Evolutionary conservation across 2,797 vertebrate genomes (phyloP), one percentile per base, ranked within the genome.

Genomic region (Pipistrellus kuhlii): DNA sequence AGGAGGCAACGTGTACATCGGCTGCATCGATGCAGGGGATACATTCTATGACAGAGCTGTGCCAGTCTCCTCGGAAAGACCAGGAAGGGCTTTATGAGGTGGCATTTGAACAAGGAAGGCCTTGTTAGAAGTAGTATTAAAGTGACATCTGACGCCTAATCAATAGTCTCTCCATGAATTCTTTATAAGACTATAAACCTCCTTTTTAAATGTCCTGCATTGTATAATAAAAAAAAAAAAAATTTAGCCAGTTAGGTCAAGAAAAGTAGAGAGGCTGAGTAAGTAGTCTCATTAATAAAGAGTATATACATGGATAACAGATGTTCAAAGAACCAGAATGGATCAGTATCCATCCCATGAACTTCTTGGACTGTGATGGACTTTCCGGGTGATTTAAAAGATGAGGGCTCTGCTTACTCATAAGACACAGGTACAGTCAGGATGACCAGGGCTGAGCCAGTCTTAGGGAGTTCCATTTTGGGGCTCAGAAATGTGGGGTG

Each of bases 211-310:
- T 75, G 18, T 44, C 20, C 82, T 78, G 18, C 18, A 15, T 38
- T 23, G 7, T 21, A 66, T 53, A 80, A 87, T 78, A 57, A 78
- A 64, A 78, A 64, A 59, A 57, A 78, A 64, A 78, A 64, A 59
- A 71, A 66, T 35, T 68, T 51, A 77, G 73, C 83, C 23, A 7
- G 38, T 59, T 68, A 84, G 11, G 14, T 83, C 48, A 78, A 78
- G 90, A 41, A 94, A 72, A 84, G 72, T 68, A 73, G 64, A 77
- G 27, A 71, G 35, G 46, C n/a, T 78, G 35, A 77, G 35, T 71
- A 69, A 72, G 72, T 30, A 35, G 17, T 57, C 46, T 73, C 32
- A 51, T 46, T 82, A 69, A 77, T 78, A 53, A 59, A 44, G 48
- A 72, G 10, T 51, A 23, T 66, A 4, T 85, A 38, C 12, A 1